Evolutionary conservation across 2,113 vertebrate genomes (phyloP).

Genomic region (Vulpes vulpes): DNA sequence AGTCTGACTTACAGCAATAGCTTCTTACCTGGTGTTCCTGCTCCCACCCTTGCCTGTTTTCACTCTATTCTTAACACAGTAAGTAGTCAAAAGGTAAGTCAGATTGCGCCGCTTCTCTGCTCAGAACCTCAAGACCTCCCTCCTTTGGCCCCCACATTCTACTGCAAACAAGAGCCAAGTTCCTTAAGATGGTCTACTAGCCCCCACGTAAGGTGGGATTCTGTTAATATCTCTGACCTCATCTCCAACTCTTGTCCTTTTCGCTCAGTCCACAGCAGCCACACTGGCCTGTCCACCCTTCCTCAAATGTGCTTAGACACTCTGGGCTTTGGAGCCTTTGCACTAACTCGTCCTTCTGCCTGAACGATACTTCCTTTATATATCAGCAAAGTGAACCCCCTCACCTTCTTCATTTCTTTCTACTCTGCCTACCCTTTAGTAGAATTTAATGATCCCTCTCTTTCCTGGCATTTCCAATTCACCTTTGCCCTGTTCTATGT

Average conservation of each 20-base stretch:
- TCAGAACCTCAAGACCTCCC: background rate
- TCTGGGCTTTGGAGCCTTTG: background rate
- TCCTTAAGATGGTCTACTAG: background rate
- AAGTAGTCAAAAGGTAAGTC: background rate
- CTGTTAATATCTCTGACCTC: background rate
- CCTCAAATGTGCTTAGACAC: background rate
- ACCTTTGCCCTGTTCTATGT: background rate
- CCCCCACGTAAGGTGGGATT: background rate
- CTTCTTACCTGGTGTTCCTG: background rate
- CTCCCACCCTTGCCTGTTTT: background rate
- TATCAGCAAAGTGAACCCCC: background rate
- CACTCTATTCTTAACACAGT: background rate
- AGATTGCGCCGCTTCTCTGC: background rate
- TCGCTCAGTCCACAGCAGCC: background rate
- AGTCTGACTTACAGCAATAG: background rate
- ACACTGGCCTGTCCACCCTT: background rate
- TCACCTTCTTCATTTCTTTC: background rate
- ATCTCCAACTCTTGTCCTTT: background rate
- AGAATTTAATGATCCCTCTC: background rate
- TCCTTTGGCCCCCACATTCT: background rate
- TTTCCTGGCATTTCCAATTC: background rate
- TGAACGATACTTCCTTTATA: background rate
- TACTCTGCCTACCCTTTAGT: background rate
- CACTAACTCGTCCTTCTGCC: background rate
- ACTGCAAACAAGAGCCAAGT: background rate